phyloP scores from a whole-genome alignment of 2,888 invertebrate genomes.

The Sphinx pinastri region DNA sequence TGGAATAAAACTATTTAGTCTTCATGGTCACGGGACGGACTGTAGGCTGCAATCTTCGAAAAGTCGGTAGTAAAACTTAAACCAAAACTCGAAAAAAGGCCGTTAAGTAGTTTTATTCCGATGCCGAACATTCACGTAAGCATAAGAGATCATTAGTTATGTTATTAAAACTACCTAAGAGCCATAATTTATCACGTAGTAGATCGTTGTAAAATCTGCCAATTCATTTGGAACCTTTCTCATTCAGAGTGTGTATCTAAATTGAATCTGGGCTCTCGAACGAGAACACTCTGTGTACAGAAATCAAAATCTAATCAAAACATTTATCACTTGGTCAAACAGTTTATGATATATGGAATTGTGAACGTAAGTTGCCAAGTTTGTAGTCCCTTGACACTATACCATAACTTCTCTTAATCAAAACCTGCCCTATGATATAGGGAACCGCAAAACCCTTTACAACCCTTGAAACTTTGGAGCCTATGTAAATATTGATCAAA shows the following conservation, averaged over 20 bases:
- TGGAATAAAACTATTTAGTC: too few relatives aligned
- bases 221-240: background rate
- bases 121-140: too few relatives aligned
- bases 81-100: too few relatives aligned
- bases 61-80: too few relatives aligned
- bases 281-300: background rate
- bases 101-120: too few relatives aligned
- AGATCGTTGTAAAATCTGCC: background rate
- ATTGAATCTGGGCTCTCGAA: conserved; percentile 1
- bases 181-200: too few relatives aligned
- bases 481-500: conserved; percentile 12
- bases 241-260: background rate
- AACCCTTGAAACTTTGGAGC: background rate
- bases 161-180: too few relatives aligned
- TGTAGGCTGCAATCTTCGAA: too few relatives aligned
- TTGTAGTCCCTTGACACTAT: background rate
- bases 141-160: too few relatives aligned
- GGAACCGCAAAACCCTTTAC: conserved; percentile 5
- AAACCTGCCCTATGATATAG: conserved; percentile 8
- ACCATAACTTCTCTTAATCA: background rate
- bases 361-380: background rate
- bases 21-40: too few relatives aligned
- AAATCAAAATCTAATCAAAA: conserved; percentile 11
- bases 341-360: background rate
- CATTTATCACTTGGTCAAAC: background rate